Base-by-base conservation (phyloP, 2,888 invertebrate genomes). In the Archips crataeganus region DNA sequence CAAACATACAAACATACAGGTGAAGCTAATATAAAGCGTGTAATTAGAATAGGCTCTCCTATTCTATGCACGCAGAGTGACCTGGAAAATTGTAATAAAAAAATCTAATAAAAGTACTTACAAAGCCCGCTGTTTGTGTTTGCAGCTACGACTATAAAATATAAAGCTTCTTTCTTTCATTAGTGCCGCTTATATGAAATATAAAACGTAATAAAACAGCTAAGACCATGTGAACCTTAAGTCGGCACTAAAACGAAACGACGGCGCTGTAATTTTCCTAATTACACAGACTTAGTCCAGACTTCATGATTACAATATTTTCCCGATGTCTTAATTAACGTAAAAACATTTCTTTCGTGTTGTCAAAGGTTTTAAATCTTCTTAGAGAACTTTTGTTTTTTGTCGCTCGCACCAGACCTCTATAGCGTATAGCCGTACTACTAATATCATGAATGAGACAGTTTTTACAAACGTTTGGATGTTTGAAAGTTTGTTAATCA, bases 211-310 rank as follows among this genome's bases (percentile, higher is more conserved):
- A 54, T 54, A 54, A 54, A 54, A 23, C 23, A 54, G 54, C 54
- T 23, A 15, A 54, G 57, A 57, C 57, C 57, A 11, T 32, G 32
- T 11, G 10, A 23, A 32, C 57, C 23, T 54, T 54, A 32, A 57
- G 11, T 23, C 57, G 15, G 32, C 57, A 32, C 32, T 57, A 57
- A 57, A 11, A 57, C 23, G 32, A 11, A 60, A 57, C 4, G 60
- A 60, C 2, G 34, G 15, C 32, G n/a, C 4, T 23, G 57, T 23
- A 13, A 36, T 60, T 60, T 60, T 36, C 60, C 13, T 60, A 60
- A 60, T 34, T 59, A 59, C 32, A 13, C 32, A 34, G 57, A 57
- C 32, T 45, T 23, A 59, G 59, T 59, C 34, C 34, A 59, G 59
- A 59, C 59, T 32, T 32, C 13, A n/a, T 5, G 51, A 51, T 51